These are phyloP conservation scores for Periophthalmus magnuspinnatus DNA, from an alignment of 2,797 vertebrate genomes.

Conservation along the genomic window DNA sequence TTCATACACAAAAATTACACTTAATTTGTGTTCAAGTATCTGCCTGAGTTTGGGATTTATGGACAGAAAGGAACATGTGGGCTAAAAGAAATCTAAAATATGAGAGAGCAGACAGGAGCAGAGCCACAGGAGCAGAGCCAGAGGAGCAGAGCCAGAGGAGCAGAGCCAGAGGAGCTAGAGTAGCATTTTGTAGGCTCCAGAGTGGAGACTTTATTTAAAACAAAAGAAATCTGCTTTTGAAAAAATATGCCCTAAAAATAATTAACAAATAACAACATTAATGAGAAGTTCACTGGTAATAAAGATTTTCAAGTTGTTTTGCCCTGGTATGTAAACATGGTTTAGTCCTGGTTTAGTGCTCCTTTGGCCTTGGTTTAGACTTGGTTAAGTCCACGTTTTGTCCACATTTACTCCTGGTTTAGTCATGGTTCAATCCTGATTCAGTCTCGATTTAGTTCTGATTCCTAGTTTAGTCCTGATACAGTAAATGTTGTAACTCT, in stretches of 20 bases:
- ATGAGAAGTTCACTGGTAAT: too few species aligned
- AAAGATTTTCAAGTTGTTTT: too few species aligned
- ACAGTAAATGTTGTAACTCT: too few species aligned
- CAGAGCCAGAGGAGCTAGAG: not conserved
- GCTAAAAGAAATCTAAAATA: not conserved
- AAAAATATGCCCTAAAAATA: too few species aligned
- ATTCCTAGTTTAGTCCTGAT: not conserved
- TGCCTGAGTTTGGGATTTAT: slow-evolving; percentile 33
- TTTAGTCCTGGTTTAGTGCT: not conserved
- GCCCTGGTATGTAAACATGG: not conserved
- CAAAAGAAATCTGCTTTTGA: too few species aligned
- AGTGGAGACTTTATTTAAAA: too few species aligned
- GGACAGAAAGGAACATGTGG: not conserved
- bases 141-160: too few species aligned
- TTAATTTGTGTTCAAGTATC: slow-evolving; percentile 64
- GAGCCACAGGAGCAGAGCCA: too few species aligned
- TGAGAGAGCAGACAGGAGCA: not conserved
- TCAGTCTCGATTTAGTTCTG: not conserved
- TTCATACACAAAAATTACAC: not conserved
- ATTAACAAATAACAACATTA: not conserved
- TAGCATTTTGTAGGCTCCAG: too few species aligned
- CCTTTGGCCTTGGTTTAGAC: too few species aligned
- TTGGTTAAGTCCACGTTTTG: too few species aligned
- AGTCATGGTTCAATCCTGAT: not conserved
- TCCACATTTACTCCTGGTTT: not conserved